Evolutionary conservation across 2,797 vertebrate genomes (phyloP).

Genomic region (Leucoraja ocellata): DNA sequence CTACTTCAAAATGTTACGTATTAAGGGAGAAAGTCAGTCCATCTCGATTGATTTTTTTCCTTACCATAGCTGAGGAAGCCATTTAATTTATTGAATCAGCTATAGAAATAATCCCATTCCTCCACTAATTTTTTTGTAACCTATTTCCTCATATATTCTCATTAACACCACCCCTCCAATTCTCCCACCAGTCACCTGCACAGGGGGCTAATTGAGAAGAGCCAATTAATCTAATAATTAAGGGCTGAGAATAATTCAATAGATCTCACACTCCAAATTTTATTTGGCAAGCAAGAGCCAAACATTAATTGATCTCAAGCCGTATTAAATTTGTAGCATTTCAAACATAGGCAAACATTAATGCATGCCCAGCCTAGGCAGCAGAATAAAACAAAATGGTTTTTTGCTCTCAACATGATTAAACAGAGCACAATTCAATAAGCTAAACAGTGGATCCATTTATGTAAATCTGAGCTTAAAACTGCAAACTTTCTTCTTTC

Average conservation of each 20-base stretch:
- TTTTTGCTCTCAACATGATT: neutral
- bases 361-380: neutral
- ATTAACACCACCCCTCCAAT: too few species aligned
- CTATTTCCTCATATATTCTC: too few species aligned
- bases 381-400: neutral
- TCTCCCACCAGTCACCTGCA: too few species aligned
- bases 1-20: neutral
- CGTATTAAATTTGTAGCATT: neutral
- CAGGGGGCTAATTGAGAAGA: too few species aligned
- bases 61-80: too few species aligned
- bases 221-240: too few species aligned
- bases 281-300: neutral
- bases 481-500: neutral
- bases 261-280: neutral
- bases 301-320: neutral
- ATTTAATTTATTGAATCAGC: too few species aligned
- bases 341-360: neutral
- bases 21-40: neutral
- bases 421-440: neutral
- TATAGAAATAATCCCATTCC: too few species aligned
- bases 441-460: neutral
- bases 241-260: neutral
- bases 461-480: slow-evolving; percentile 7
- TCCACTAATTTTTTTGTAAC: too few species aligned
- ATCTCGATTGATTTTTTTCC: too few species aligned